Evolutionary conservation across 2,797 vertebrate species (phyloP), one percentile per base, ranked within the genome.

Genomic region (Smutsia gigantea): DNA sequence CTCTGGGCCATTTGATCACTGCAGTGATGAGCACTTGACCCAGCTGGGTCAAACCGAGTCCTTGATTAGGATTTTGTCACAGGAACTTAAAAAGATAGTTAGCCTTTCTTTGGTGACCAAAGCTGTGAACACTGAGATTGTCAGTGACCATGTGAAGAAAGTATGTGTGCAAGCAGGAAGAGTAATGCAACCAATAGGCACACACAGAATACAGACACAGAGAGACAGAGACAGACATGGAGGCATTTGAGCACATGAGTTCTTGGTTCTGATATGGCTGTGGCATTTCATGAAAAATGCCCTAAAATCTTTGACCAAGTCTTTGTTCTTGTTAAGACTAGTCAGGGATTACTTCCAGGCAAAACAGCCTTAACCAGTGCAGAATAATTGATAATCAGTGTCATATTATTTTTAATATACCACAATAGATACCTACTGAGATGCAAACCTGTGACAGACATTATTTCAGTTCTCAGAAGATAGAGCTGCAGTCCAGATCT

Each of bases 81-180:
- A 92, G 63, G 49, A 75, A 85, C 59, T 87, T 66, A 46, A 46
- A 91, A 85, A 68, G 64, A 82, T 6, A 87, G 49, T 17, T 31
- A 25, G 55, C 61, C 29, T 82, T 96, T 95, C 72, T 68, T 87
- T 90, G 77, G 55, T 68, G 69, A 72, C 61, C 57, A 23, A 83
- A 37, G 2, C 34, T 39, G 17, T 87, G 42, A 85, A 69, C 82
- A 59, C 0, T 3, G 25, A 92, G 86, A 39, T 18, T 84, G 11
- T 72, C 39, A n/a, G 34, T 71, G 42, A 74, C 21, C n/a, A 25
- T 31, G 39, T 15, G 34, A 93, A 64, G 77, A 81, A 93, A 63
- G 46, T 9, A 7, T 85, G 25, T 31, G 82, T 79, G 29, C 31
- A 55, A 55, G 68, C 17, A 96, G 63, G 86, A 93, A 89, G 75